Percentiles rank a stretch among this genome's conserved stretches.
phyloP scores from a whole-genome alignment of 2,113 vertebrate genomes.

The Bubo bubo region DNA sequence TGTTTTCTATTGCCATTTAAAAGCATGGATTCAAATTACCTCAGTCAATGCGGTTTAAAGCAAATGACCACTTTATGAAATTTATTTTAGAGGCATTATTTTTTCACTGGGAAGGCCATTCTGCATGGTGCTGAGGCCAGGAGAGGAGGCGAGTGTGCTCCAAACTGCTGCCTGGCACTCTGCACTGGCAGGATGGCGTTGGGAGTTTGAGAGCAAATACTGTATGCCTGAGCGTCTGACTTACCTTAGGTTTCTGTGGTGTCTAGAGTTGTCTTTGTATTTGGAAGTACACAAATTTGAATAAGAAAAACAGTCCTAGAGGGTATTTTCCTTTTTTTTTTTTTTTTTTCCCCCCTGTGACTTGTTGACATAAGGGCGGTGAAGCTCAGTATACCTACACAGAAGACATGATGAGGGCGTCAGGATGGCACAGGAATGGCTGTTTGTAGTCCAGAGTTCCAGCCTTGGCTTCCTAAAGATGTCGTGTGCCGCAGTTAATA shows the following conservation, averaged over 20 bases:
- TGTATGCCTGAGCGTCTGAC: background rate
- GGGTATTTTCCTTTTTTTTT: background rate
- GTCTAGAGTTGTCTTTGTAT: background rate
- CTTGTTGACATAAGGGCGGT: background rate
- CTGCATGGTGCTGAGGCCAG: background rate
- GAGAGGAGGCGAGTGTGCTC: rapidly evolving
- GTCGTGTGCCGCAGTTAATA: background rate
- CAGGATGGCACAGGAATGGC: background rate
- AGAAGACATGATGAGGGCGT: background rate
- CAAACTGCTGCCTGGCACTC: background rate
- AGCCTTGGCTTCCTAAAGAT: background rate
- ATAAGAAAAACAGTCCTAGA: background rate
- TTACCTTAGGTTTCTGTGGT: background rate
- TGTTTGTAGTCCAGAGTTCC: background rate
- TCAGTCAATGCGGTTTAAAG: background rate
- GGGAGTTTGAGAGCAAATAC: background rate
- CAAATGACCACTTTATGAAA: background rate
- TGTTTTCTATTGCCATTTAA: background rate
- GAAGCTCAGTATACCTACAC: background rate
- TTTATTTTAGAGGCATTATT: background rate
- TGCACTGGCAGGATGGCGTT: background rate
- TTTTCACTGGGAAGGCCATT: background rate
- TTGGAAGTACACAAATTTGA: background rate
- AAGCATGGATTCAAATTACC: background rate
- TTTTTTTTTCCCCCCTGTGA: background rate